Evolutionary conservation across 2,113 vertebrate genomes (phyloP).

Genomic region (Aptenodytes forsteri): DNA sequence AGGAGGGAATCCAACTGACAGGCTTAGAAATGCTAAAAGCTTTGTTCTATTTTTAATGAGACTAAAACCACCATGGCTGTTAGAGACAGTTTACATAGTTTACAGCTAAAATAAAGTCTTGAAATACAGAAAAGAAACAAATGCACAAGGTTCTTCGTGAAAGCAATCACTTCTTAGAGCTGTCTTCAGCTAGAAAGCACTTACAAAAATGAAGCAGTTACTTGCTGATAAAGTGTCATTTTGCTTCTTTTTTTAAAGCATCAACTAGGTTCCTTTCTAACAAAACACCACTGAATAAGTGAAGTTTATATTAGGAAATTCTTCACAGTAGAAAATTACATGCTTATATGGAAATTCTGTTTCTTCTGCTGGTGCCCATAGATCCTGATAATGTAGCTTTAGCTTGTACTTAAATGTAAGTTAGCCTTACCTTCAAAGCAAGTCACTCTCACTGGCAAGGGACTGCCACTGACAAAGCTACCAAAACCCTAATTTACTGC

Average conservation of each 20-base stretch:
- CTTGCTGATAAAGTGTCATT: not conserved
- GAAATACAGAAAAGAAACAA: not conserved
- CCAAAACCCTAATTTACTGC: not conserved
- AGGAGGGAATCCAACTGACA: conserved; percentile 37
- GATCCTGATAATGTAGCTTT: not conserved
- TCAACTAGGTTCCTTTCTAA: not conserved
- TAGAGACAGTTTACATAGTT: conserved; percentile 28
- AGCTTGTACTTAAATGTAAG: not conserved
- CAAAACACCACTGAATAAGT: not conserved
- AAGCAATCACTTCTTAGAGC: not conserved
- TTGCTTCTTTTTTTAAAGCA: not conserved
- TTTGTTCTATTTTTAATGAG: conserved; percentile 63
- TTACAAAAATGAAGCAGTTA: not conserved
- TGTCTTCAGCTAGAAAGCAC: not conserved
- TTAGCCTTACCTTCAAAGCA: not conserved
- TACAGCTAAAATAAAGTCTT: conserved; percentile 11
- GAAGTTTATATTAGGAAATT: not conserved
- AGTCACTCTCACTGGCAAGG: not conserved
- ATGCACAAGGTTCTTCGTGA: not conserved
- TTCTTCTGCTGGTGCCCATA: not conserved
- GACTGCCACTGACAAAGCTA: not conserved
- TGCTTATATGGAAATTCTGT: not conserved
- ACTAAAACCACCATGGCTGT: conserved; percentile 11
- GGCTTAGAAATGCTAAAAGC: conserved; percentile 47
- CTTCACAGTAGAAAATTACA: not conserved